A percentile compares a stretch with the other conserved stretches of the same genome.
phyloP scores from a whole-genome alignment of 2,888 invertebrate species.

The Ctena decussata region DNA sequence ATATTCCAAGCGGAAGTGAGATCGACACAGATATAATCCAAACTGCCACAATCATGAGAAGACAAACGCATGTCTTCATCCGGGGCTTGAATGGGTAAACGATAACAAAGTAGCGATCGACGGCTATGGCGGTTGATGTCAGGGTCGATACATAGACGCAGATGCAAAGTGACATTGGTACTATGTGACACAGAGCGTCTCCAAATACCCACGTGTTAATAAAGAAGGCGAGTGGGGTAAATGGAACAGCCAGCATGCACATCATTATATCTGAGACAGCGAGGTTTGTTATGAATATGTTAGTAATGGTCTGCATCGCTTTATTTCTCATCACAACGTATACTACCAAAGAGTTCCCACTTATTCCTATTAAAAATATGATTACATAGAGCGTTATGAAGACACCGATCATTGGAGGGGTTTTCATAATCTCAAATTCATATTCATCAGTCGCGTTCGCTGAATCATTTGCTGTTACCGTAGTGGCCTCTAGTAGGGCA shows the following conservation, averaged over 20 bases:
- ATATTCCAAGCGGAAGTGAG: constrained; percentile 96
- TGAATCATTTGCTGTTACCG: background rate
- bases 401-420: constrained; percentile 74
- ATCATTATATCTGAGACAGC: constrained; percentile 98
- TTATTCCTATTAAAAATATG: constrained; percentile 94
- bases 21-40: constrained; percentile 96
- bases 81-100: constrained; percentile 97
- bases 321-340: constrained; percentile 97
- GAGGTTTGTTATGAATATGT: constrained; percentile 98
- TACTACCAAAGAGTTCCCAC: constrained; percentile 91
- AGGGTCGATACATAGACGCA: constrained; percentile 99
- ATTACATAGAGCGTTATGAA: constrained; percentile 90
- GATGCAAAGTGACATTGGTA: constrained; percentile 94
- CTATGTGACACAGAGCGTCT: constrained; percentile 95
- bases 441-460: background rate
- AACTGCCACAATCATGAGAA: constrained; percentile 94
- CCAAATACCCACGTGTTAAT: constrained; percentile 97
- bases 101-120: constrained; percentile 99
- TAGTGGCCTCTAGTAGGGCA: constrained; percentile 3
- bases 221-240: constrained; percentile 98
- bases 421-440: constrained; percentile 66
- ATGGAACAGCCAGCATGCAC: constrained; percentile 97
- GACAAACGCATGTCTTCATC: constrained; percentile 95
- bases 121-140: constrained; percentile 98
- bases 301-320: constrained; percentile 99